Evolutionary conservation across 2,888 invertebrate species (phyloP).

Genomic region (Drosophila lacicola): DNA sequence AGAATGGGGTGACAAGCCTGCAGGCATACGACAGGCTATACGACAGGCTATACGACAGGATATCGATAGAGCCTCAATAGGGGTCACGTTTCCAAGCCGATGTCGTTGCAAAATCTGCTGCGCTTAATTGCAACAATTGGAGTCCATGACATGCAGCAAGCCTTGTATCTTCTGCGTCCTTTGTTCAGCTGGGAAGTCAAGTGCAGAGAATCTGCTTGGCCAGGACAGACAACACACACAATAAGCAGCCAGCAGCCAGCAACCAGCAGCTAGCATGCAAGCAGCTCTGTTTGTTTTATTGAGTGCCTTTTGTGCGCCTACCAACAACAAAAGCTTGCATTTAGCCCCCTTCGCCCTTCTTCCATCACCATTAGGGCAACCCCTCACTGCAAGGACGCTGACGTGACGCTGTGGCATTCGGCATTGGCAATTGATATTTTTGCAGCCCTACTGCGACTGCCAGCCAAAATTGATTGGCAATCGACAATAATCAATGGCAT

Average conservation of each 20-base stretch:
- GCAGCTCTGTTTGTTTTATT: conserved; percentile 47
- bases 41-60: conserved; percentile 7
- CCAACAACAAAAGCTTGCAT: conserved; percentile 42
- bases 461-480: conserved; percentile 68
- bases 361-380: neutral
- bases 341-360: neutral
- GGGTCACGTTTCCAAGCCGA: conserved; percentile 40
- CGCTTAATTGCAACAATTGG: conserved; percentile 66
- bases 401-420: conserved; percentile 47
- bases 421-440: conserved; percentile 56
- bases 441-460: conserved; percentile 43
- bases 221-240: conserved; percentile 15
- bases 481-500: conserved; percentile 76
- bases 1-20: conserved; percentile 18
- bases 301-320: conserved; percentile 52
- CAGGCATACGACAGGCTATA: conserved; percentile 6
- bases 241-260: conserved; percentile 14
- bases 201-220: conserved; percentile 37
- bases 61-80: conserved; percentile 52
- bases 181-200: conserved; percentile 51
- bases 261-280: conserved; percentile 1
- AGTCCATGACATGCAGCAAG: conserved; percentile 40
- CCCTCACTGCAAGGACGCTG: conserved; percentile 8
- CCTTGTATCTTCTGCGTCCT: conserved; percentile 36
- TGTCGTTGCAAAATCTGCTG: conserved; percentile 38